Percentiles rank a stretch among this genome's conserved stretches.
Conservation (phyloP, 2,797 vertebrate genomes). For the Rhinophrynus dorsalis region DNA sequence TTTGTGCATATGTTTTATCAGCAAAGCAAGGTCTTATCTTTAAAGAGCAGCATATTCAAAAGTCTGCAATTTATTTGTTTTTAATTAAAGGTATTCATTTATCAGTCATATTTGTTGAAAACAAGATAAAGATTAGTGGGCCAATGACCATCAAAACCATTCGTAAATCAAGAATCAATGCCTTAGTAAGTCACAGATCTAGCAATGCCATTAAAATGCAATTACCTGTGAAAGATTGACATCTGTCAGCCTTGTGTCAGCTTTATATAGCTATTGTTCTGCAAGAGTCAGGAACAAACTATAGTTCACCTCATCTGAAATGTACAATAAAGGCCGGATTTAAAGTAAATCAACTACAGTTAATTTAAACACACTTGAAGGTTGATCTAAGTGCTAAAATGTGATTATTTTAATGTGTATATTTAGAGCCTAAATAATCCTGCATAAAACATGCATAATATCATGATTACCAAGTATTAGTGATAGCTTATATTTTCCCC, state of each 20-base stretch:
- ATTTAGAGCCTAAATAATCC: background rate
- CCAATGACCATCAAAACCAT: background rate
- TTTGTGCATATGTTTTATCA: too few relatives aligned
- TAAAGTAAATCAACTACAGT: background rate
- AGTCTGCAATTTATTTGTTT: too few relatives aligned
- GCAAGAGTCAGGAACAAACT: background rate
- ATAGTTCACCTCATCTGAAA: background rate
- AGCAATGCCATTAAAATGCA: constrained; percentile 1
- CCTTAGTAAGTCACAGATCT: background rate
- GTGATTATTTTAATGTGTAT: background rate
- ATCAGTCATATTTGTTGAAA: constrained; percentile 2
- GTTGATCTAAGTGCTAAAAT: background rate
- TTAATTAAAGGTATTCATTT: background rate
- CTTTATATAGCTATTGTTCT: background rate
- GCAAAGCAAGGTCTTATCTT: too few relatives aligned
- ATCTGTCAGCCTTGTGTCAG: background rate
- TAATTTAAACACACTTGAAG: background rate
- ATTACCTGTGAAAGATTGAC: constrained; percentile 13
- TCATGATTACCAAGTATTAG: background rate
- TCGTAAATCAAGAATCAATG: constrained; percentile 18
- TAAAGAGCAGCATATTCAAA: too few relatives aligned
- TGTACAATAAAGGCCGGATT: background rate
- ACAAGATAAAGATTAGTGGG: constrained; percentile 12
- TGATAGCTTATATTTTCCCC: background rate
- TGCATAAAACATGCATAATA: background rate